Evolutionary conservation across 1,140 invertebrate genomes (phyloP), one percentile per base, ranked within the genome.

Genomic region (Batillaria attramentaria): DNA sequence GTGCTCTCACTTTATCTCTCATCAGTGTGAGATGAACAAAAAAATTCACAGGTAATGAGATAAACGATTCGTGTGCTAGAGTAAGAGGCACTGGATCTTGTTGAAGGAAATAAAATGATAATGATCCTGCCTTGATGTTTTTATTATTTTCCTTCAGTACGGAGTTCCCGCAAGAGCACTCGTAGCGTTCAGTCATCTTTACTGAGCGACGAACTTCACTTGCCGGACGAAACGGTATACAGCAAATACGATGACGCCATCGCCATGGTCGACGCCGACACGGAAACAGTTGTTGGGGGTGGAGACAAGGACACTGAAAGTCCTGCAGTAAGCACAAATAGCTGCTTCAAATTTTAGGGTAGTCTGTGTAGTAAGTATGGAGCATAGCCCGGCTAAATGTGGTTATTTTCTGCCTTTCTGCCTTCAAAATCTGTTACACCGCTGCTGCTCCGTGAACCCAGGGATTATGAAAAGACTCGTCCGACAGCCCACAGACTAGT

Each of bases 151-250:
- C 0, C 16, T 73, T 4, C 54, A n/a, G 13, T n/a, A 10, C 78
- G 78, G 50, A 77, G 78, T 74, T 28, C 41, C 28, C 43, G 66
- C 39, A 78, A 80, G n/a, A 84, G 81, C 65, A 78, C 72, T 24
- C 72, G 70, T 10, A 86, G 82, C 74, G 43, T 83, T 16, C 81
- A 79, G 54, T 84, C 84, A 10, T 87, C 86, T 6, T 57, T 87
- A 60, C 62, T 79, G 60, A 87, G 84, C 77, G 78, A 43, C 1
- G 82, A 84, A 31, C 81, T 87, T 16, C 31, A 50, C n/a, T 60
- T 87, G n/a, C 83, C 84, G 1, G 85, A 84, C 78, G 82, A 84
- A 4, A n/a, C 73, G 8, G 79, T 82, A 20, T 86, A 81, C 70
- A 79, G 74, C 46, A 46, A 81, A 42, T 86, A 86, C 76, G 84